Percentiles rank a stretch among this genome's conserved stretches.
Conservation (phyloP, 2,888 invertebrate species). For the Eupithecia insigniata region DNA sequence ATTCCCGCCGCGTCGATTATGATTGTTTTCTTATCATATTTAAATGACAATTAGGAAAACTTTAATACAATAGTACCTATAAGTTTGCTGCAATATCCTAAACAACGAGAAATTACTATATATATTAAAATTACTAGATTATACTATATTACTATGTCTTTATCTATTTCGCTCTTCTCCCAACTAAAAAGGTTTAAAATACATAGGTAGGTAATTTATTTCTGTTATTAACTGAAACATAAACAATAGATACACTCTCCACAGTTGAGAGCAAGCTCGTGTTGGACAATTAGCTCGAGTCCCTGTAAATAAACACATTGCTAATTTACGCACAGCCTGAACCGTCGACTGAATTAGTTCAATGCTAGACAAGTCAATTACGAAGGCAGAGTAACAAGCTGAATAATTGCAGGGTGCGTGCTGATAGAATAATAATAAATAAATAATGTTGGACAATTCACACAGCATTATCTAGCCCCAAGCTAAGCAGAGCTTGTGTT, state of each 20-base stretch:
- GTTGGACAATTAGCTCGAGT: constrained; percentile 11
- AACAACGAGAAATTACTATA: not conserved
- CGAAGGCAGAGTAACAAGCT: constrained; percentile 21
- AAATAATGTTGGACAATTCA: too few relatives aligned
- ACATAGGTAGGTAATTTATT: not conserved
- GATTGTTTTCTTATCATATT: not conserved
- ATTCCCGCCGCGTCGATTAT: not conserved
- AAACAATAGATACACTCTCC: not conserved
- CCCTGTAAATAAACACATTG: constrained; percentile 25
- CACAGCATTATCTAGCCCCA: too few relatives aligned
- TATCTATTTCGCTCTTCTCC: not conserved
- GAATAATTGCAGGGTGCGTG: constrained; percentile 20
- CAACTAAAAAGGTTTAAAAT: not conserved
- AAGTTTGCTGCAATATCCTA: not conserved
- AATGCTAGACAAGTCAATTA: constrained; percentile 32
- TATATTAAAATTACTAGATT: too few relatives aligned
- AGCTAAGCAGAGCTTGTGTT: too few relatives aligned
- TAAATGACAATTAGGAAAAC: not conserved
- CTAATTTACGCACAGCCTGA: constrained; percentile 26
- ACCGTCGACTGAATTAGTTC: constrained; percentile 14
- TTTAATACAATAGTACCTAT: not conserved
- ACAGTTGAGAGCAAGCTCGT: not conserved
- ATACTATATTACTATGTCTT: not conserved
- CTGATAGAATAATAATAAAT: too few relatives aligned
- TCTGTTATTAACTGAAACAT: not conserved